phyloP scores from a whole-genome alignment of 2,888 invertebrate genomes.

The Thymelicus lineola region DNA sequence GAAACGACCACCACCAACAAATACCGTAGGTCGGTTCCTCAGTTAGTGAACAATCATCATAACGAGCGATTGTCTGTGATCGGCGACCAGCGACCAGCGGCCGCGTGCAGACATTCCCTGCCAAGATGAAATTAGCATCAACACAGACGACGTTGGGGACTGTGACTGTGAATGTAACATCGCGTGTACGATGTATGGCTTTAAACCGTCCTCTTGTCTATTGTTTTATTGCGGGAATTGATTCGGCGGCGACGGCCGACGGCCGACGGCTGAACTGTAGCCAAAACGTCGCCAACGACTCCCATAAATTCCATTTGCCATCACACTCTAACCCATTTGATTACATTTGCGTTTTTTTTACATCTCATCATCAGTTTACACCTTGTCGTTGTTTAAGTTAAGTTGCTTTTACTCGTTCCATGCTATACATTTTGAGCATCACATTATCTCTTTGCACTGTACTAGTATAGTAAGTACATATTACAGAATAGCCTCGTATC shows the following conservation, averaged over 20 bases:
- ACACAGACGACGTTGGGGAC: constrained; percentile 60
- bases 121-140: constrained; percentile 73
- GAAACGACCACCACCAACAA: background rate
- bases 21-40: background rate
- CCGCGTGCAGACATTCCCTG: constrained; percentile 52
- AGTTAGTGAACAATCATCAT: constrained; percentile 30
- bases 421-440: background rate
- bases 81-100: constrained; percentile 7
- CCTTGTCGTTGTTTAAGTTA: background rate
- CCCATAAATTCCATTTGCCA: constrained; percentile 24
- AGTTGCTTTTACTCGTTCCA: background rate
- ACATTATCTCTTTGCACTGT: background rate
- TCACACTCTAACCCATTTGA: constrained; percentile 13
- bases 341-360: constrained; percentile 7
- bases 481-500: background rate
- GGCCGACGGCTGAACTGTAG: constrained; percentile 31
- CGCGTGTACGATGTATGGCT: constrained; percentile 57
- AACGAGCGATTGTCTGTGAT: constrained; percentile 31
- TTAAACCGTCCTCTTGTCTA: constrained; percentile 45
- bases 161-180: constrained; percentile 48
- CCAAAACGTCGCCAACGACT: constrained; percentile 34
- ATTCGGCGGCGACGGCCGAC: constrained; percentile 23
- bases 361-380: background rate
- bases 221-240: constrained; percentile 38
- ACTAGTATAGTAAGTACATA: background rate